phyloP scores from a whole-genome alignment of 2,113 vertebrate genomes.

The Perccottus glenii region DNA sequence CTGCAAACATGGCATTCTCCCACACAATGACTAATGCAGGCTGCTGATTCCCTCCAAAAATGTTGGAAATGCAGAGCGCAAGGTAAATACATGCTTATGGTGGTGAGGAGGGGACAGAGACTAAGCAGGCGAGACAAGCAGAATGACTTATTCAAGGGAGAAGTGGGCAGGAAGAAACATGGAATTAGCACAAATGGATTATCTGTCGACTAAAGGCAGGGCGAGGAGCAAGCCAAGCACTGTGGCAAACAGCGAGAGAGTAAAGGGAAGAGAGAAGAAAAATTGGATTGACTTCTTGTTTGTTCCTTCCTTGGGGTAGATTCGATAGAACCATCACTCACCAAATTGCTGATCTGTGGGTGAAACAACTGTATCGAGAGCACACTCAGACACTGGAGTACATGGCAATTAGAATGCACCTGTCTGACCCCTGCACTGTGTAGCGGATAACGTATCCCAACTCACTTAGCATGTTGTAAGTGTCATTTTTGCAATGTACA shows the following conservation, averaged over 20 bases:
- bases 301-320: slow-evolving; percentile 67
- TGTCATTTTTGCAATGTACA: background rate
- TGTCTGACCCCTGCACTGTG: slow-evolving; percentile 29
- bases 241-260: slow-evolving; percentile 35
- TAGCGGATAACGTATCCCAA: slow-evolving; percentile 21
- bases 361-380: slow-evolving; percentile 67
- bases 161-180: slow-evolving; percentile 72
- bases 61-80: slow-evolving; percentile 50
- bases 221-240: slow-evolving; percentile 69
- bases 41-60: slow-evolving; percentile 51
- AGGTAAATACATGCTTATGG: slow-evolving; percentile 57
- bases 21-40: slow-evolving; percentile 49
- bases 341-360: slow-evolving; percentile 73
- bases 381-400: slow-evolving; percentile 42
- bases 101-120: slow-evolving; percentile 36
- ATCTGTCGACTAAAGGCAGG: slow-evolving; percentile 73
- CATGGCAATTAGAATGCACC: slow-evolving; percentile 44
- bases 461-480: background rate
- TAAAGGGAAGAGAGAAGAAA: slow-evolving; percentile 15
- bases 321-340: slow-evolving; percentile 78
- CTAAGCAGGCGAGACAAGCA: slow-evolving; percentile 66
- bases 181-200: slow-evolving; percentile 85
- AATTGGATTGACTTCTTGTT: slow-evolving; percentile 72
- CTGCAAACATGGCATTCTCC: slow-evolving; percentile 32
- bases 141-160: slow-evolving; percentile 77